Conservation (phyloP, 2,797 vertebrate genomes). For the Somateria mollissima region DNA sequence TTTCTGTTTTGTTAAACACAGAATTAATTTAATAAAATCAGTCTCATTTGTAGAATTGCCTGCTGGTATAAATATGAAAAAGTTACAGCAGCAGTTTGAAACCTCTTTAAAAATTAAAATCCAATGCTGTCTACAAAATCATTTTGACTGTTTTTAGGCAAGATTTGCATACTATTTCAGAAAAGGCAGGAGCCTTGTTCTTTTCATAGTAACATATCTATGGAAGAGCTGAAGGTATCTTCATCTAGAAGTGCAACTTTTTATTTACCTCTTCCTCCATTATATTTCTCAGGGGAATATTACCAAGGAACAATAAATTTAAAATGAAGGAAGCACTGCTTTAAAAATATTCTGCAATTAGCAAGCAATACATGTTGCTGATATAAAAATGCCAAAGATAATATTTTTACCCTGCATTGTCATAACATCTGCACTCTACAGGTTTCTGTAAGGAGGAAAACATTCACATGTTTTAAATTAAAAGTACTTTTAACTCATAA, state of each 20-base stretch:
- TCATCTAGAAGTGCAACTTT: not conserved
- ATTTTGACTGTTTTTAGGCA: not conserved
- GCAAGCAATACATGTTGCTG: slow-evolving; percentile 3
- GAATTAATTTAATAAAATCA: slow-evolving; percentile 30
- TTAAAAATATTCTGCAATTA: slow-evolving; percentile 49
- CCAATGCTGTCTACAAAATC: not conserved
- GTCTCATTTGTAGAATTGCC: not conserved
- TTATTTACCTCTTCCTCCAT: slow-evolving; percentile 4
- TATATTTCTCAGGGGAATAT: not conserved
- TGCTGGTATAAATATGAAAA: slow-evolving; percentile 43
- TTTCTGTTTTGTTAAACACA: slow-evolving; percentile 57
- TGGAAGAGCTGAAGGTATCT: not conserved
- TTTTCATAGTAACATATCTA: not conserved
- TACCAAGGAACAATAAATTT: not conserved
- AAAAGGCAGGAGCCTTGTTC: not conserved
- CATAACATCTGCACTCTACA: not conserved
- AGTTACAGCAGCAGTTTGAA: slow-evolving; percentile 35
- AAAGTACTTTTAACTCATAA: not conserved
- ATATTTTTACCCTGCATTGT: not conserved
- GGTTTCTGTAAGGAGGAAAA: slow-evolving; percentile 13
- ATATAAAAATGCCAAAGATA: not conserved
- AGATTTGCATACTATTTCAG: not conserved
- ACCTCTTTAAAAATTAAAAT: slow-evolving; percentile 49
- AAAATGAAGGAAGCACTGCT: not conserved
- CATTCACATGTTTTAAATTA: not conserved